These are phyloP conservation scores for Cyanoderma ruficeps DNA, from an alignment of 2,113 vertebrate species.

Conservation along the genomic window DNA sequence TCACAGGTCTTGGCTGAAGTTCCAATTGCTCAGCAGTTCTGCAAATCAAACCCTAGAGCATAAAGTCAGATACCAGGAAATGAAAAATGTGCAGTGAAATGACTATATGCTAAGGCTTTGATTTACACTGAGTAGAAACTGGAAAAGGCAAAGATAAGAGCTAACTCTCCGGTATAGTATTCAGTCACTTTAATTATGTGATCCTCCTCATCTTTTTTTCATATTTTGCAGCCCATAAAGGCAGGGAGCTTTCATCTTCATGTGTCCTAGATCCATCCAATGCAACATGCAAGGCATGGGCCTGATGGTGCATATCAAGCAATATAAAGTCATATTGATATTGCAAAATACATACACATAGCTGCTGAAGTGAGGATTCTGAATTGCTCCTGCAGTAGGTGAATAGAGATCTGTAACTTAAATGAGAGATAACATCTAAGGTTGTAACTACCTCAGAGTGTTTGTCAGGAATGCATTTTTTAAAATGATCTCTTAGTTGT, in stretches of 20 bases:
- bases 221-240: not conserved
- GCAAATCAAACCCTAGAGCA: conserved; percentile 18
- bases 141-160: not conserved
- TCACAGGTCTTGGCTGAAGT: not conserved
- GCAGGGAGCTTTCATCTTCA: not conserved
- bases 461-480: not conserved
- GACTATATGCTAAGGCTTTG: conserved; percentile 1
- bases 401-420: not conserved
- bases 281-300: not conserved
- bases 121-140: conserved; percentile 2
- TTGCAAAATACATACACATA: not conserved
- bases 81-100: not conserved
- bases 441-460: not conserved
- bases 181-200: not conserved
- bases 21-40: conserved; percentile 16
- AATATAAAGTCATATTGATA: not conserved
- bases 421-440: not conserved
- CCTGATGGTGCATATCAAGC: not conserved
- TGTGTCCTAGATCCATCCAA: not conserved
- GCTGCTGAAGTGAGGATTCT: not conserved
- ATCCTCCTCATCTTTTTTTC: not conserved
- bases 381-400: not conserved
- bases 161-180: not conserved
- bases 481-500: not conserved
- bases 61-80: conserved; percentile 6